phyloP scores from a whole-genome alignment of 2,888 invertebrate species.

The Megalurothrips usitatus region DNA sequence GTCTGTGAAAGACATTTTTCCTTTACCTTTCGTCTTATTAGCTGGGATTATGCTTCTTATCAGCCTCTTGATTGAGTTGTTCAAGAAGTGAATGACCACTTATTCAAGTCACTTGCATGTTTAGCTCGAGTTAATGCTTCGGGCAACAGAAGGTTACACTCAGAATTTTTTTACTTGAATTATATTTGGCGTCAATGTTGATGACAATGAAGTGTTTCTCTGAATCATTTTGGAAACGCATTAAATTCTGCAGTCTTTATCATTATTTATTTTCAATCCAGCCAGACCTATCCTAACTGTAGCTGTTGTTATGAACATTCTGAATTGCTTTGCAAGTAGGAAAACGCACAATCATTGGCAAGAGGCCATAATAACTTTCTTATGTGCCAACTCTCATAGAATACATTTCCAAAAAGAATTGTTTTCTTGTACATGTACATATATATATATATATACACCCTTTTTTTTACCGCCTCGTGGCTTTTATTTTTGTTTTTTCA shows the following conservation, averaged over 20 bases:
- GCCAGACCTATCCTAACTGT: neutral
- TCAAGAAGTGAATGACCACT: neutral
- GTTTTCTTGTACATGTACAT: neutral
- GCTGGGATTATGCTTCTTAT: neutral
- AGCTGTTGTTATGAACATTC: neutral
- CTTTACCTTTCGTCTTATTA: neutral
- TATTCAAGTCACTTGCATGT: neutral
- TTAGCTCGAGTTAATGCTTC: neutral
- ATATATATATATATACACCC: neutral
- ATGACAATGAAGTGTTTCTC: slow-evolving; percentile 6
- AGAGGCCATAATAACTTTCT: neutral
- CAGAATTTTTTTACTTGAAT: neutral
- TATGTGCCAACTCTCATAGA: neutral
- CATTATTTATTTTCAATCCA: neutral
- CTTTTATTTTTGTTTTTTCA: neutral
- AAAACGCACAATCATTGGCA: neutral
- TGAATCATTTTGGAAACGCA: neutral
- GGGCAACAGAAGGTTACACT: neutral
- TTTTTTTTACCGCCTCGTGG: neutral
- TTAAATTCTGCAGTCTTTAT: neutral
- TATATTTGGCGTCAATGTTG: neutral
- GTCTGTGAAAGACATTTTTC: neutral
- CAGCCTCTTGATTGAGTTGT: neutral
- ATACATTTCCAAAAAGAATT: neutral
- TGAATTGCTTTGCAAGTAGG: neutral